These are phyloP conservation scores for Frieseomelitta varia DNA, from an alignment of 1,140 invertebrate species.

Conservation along the genomic window DNA sequence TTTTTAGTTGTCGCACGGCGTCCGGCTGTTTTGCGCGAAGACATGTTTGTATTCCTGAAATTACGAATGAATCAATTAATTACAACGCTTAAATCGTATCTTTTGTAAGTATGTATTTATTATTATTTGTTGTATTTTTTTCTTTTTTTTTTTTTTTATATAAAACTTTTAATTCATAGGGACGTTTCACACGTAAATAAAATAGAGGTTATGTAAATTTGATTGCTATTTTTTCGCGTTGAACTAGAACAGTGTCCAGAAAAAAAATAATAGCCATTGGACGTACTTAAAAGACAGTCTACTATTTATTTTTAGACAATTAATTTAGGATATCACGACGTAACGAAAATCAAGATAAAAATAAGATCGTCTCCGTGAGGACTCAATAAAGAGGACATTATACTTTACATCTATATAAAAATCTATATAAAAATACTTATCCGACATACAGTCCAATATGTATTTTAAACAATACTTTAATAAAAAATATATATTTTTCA, in stretches of 20 bases:
- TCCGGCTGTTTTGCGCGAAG: slow-evolving; percentile 94
- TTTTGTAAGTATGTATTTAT: neutral
- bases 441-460: no score
- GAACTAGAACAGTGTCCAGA: neutral
- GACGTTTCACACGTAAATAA: neutral
- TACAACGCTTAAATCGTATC: neutral
- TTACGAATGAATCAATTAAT: slow-evolving; percentile 1
- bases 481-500: neutral
- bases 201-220: neutral
- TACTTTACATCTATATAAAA: slow-evolving; percentile 5
- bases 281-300: slow-evolving; percentile 31
- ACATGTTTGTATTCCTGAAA: slow-evolving; percentile 85
- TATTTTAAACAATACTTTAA: neutral
- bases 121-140: neutral
- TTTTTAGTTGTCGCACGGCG: slow-evolving; percentile 96
- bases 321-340: slow-evolving; percentile 56
- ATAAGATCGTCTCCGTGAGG: slow-evolving; percentile 56
- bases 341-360: slow-evolving; percentile 61
- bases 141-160: no score
- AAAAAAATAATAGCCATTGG: no score
- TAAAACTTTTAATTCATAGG: neutral
- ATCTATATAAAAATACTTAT: slow-evolving; percentile 2
- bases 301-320: slow-evolving; percentile 69
- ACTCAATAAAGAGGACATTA: slow-evolving; percentile 54
- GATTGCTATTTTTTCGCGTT: neutral